Evolutionary conservation across 2,113 vertebrate species (phyloP).

Genomic region (Forbesichthys agassizii): DNA sequence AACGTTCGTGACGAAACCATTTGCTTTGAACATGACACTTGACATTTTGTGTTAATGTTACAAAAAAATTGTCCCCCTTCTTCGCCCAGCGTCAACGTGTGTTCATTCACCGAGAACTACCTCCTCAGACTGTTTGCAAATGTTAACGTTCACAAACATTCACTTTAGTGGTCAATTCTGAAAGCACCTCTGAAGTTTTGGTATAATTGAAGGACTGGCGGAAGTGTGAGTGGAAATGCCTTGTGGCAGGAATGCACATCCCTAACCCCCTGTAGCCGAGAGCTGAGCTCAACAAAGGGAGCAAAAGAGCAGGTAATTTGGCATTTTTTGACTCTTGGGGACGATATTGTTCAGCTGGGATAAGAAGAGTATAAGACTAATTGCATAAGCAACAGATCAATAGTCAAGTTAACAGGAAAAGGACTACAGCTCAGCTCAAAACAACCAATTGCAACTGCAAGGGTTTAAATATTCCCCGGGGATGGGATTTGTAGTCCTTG

Average conservation of each 20-base stretch:
- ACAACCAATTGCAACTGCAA: constrained; percentile 42
- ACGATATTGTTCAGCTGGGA: constrained; percentile 34
- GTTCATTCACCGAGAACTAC: too few relatives aligned
- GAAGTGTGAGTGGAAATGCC: constrained; percentile 8
- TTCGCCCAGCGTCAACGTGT: too few relatives aligned
- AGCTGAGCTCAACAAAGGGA: constrained; percentile 36
- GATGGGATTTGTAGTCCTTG: constrained; percentile 49
- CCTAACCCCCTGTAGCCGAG: constrained; percentile 15
- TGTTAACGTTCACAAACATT: too few relatives aligned
- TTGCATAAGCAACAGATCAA: constrained; percentile 67
- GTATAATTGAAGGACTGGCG: not conserved
- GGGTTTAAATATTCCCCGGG: constrained; percentile 45
- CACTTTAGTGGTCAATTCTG: too few relatives aligned
- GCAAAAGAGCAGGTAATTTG: constrained; percentile 43
- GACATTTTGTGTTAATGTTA: too few relatives aligned
- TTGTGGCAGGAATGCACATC: constrained; percentile 15
- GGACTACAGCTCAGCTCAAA: constrained; percentile 46
- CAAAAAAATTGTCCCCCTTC: too few relatives aligned
- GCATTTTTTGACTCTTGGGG: constrained; percentile 48
- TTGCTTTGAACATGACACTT: too few relatives aligned
- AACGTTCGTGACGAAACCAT: too few relatives aligned
- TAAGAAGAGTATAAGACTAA: constrained; percentile 56
- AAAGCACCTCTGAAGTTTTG: too few relatives aligned
- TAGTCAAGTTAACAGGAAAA: constrained; percentile 52
- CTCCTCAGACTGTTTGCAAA: too few relatives aligned